Conservation (phyloP, 2,113 vertebrate genomes). For the Thamnophis sirtalis region DNA sequence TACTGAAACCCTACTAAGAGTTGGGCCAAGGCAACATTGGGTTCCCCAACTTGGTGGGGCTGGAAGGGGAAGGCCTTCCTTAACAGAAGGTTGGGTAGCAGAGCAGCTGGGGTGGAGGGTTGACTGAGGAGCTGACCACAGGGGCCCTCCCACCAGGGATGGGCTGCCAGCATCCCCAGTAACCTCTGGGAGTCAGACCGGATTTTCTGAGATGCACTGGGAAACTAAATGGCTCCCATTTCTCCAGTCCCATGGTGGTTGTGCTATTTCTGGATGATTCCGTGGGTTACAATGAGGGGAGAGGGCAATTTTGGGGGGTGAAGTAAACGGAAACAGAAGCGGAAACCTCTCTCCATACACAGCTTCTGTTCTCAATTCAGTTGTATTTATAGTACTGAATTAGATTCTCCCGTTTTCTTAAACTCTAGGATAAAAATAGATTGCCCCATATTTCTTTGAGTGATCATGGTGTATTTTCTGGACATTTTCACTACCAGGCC, state of each 20-base stretch:
- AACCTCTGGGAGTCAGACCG: not conserved
- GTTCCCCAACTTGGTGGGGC: not conserved
- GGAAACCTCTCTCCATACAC: not conserved
- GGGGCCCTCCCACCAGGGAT: not conserved
- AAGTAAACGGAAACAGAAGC: not conserved
- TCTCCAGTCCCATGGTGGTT: not conserved
- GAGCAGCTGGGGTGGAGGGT: not conserved
- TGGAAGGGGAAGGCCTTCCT: not conserved
- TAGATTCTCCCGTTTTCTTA: not conserved
- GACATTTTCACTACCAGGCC: not conserved
- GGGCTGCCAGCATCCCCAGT: not conserved
- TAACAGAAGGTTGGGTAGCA: not conserved
- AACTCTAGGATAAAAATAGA: not conserved
- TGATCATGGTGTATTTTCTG: not conserved
- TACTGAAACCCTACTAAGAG: not conserved
- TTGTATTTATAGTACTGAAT: conserved; percentile 17
- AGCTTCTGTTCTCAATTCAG: fast-evolving
- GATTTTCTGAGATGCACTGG: not conserved
- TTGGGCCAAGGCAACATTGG: not conserved
- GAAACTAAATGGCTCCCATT: not conserved
- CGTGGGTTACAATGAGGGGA: fast-evolving
- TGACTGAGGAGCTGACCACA: no score
- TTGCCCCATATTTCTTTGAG: conserved; percentile 6
- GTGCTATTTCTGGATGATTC: not conserved
- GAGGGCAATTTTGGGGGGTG: not conserved